Conservation (phyloP, 2,113 vertebrate genomes). For the Solenodon paradoxus region DNA sequence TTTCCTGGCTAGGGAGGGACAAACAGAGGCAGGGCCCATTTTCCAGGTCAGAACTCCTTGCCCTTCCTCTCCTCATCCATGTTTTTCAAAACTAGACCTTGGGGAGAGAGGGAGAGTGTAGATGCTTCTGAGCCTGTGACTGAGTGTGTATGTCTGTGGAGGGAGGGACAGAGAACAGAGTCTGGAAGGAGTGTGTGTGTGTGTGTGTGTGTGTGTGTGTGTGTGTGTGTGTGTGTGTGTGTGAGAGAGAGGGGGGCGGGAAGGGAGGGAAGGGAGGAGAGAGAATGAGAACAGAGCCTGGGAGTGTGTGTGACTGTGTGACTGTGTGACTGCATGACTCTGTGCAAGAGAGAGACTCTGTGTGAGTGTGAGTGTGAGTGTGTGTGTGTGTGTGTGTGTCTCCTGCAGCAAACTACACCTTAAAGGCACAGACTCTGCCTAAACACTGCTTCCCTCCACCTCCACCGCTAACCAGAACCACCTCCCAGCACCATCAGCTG, state of each 20-base stretch:
- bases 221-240: background rate
- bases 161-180: background rate
- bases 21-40: background rate
- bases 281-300: background rate
- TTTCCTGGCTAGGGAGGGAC: background rate
- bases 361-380: slow-evolving; percentile 15
- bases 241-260: background rate
- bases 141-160: background rate
- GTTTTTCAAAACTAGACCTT: slow-evolving; percentile 58
- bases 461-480: background rate
- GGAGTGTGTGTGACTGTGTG: background rate
- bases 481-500: background rate
- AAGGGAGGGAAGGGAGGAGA: background rate
- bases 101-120: background rate
- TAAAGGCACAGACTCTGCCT: slow-evolving; percentile 65
- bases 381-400: background rate
- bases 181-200: background rate
- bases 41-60: slow-evolving; percentile 55
- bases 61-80: slow-evolving; percentile 9
- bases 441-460: background rate
- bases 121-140: background rate
- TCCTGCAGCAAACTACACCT: slow-evolving; percentile 50
- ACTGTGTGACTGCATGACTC: slow-evolving; percentile 19
- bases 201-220: too few relatives aligned
- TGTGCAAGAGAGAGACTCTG: background rate